Evolutionary conservation across 2,797 vertebrate species (phyloP), one percentile per base, ranked within the genome.

Genomic region (Megalops cyprinoides): DNA sequence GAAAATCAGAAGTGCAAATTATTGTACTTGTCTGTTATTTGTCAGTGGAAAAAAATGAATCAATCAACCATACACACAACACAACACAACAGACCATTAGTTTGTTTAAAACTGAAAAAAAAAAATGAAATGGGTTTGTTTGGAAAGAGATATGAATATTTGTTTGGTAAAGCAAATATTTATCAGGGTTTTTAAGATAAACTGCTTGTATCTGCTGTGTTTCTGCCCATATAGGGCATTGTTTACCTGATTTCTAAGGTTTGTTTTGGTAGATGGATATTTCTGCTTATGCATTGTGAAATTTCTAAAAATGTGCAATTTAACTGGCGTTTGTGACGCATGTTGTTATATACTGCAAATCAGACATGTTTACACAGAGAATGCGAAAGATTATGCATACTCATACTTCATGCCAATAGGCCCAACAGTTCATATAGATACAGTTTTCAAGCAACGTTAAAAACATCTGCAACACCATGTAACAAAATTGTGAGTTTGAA

Each of bases 11-110:
- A n/a, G 49, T 28, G 48, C 56, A 56, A 85, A 82, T 77, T 82
- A 55, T 82, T 82, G 67, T 74, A 62, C 37, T 65, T 60, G 39
- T 48, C 25, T 48, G 73, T 75, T 46, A 83, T 86, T 76, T 79
- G 76, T 81, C 79, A 78, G 67, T 79, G 67, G 12, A 39, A 31
- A n/a, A n/a, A 44, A 23, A 71, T 71, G 18, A 44, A 71, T 71
- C n/a, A 71, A 44, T 42, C 67, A 71, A 44, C 37, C 37, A 44
- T 71, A 71, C n/a, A 42, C 44, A n/a, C 12, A 71, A 42, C 1
- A 20, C 67, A 8, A 71, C 39, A 69, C 39, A 71, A n/a, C 20
- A 44, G 39, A 44, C 39, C 23, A 42, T 71, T 44, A 44, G 20
- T 23, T 53, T 18, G 9, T 53, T 53, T 44, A 3, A 44, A 71